Conservation (phyloP, 2,888 invertebrate genomes). For the Anodontia alba region DNA sequence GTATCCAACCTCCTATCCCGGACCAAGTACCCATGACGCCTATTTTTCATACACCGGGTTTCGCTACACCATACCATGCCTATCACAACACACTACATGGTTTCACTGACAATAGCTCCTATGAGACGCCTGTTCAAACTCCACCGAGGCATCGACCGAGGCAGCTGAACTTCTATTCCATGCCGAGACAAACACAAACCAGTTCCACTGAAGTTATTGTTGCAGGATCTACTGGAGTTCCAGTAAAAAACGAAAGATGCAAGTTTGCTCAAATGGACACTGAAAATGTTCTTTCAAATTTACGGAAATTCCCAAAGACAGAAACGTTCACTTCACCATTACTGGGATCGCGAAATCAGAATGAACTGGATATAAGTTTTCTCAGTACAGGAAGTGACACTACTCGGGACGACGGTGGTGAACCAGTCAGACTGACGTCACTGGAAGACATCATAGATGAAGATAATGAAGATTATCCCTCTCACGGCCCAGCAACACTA, state of each 20-base stretch:
- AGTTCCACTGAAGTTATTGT: background rate
- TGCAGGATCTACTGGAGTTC: slow-evolving; percentile 29
- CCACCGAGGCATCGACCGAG: slow-evolving; percentile 25
- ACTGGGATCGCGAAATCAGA: slow-evolving; percentile 39
- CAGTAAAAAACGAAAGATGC: slow-evolving; percentile 14
- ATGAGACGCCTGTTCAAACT: slow-evolving; percentile 46
- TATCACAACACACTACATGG: slow-evolving; percentile 40
- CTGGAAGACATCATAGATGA: background rate
- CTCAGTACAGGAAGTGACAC: slow-evolving; percentile 45
- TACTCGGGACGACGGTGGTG: slow-evolving; percentile 17
- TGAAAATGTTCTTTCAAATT: background rate
- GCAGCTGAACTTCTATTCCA: slow-evolving; percentile 39
- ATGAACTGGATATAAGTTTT: slow-evolving; percentile 49
- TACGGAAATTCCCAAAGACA: slow-evolving; percentile 17
- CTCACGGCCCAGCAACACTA: background rate
- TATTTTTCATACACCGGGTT: slow-evolving; percentile 14
- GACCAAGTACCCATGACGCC: background rate
- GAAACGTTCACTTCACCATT: slow-evolving; percentile 47
- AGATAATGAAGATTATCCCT: background rate
- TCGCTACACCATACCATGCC: slow-evolving; percentile 32
- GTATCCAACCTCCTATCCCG: slow-evolving; percentile 1
- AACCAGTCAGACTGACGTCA: background rate
- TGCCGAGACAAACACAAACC: background rate
- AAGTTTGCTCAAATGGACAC: background rate
- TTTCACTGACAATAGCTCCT: slow-evolving; percentile 10